These are phyloP conservation scores for Thereva nobilitata DNA, from an alignment of 2,888 invertebrate species.

Conservation along the genomic window DNA sequence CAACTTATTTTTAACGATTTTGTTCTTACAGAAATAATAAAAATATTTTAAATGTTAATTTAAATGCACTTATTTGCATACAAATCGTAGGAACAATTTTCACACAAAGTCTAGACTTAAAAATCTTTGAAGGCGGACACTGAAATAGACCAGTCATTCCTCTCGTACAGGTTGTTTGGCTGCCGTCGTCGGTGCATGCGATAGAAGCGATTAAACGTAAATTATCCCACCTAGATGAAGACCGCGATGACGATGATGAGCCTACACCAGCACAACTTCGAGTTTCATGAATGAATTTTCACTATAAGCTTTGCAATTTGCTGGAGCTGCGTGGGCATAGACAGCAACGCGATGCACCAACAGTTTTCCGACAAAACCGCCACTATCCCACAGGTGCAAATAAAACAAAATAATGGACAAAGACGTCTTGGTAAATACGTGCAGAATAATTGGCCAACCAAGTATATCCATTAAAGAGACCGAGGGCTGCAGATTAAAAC, in stretches of 20 bases:
- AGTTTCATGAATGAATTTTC: slow-evolving; percentile 34
- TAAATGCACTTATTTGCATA: too few species aligned
- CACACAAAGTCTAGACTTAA: too few species aligned
- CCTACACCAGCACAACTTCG: slow-evolving; percentile 12
- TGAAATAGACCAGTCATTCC: slow-evolving; percentile 12
- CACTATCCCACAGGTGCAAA: not conserved
- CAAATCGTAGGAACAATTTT: too few species aligned
- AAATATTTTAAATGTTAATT: too few species aligned
- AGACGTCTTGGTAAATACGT: not conserved
- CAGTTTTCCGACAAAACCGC: not conserved
- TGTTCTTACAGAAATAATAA: too few species aligned
- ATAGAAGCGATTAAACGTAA: slow-evolving; percentile 28
- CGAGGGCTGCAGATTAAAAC: slow-evolving; percentile 18
- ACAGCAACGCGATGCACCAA: slow-evolving; percentile 3
- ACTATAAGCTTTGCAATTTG: slow-evolving; percentile 27
- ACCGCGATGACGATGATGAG: slow-evolving; percentile 32
- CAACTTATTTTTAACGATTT: too few species aligned
- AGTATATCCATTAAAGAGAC: slow-evolving; percentile 24
- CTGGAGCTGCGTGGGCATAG: slow-evolving; percentile 31
- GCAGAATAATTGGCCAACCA: slow-evolving; percentile 26
- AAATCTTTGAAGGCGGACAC: not conserved
- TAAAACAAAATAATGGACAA: not conserved
- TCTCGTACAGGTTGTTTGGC: slow-evolving; percentile 16
- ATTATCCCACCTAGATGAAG: slow-evolving; percentile 28
- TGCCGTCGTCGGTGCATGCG: slow-evolving; percentile 24